These are phyloP conservation scores for Brassicogethes aeneus DNA, from an alignment of 2,888 invertebrate species.

Conservation along the genomic window DNA sequence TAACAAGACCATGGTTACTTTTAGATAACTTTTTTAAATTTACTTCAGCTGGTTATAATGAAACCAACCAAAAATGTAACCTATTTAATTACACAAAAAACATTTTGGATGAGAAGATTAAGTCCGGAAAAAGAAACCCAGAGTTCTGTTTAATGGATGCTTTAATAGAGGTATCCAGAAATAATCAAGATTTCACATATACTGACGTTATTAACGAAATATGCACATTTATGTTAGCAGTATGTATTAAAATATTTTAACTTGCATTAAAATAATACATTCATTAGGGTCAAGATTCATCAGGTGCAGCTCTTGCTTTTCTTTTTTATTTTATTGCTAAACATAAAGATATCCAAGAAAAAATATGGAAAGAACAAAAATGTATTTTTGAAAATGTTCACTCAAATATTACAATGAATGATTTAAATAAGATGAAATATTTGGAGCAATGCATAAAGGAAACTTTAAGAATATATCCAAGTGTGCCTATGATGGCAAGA, in stretches of 20 bases:
- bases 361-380: constrained; percentile 43
- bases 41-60: constrained; percentile 43
- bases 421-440: constrained; percentile 55
- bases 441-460: constrained; percentile 64
- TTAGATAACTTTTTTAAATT: constrained; percentile 46
- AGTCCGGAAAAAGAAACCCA: background rate
- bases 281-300: constrained; percentile 51
- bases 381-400: constrained; percentile 40
- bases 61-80: constrained; percentile 44
- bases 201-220: constrained; percentile 52
- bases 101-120: constrained; percentile 13
- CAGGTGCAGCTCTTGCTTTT: constrained; percentile 48
- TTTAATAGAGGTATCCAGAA: constrained; percentile 46
- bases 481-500: constrained; percentile 57
- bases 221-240: constrained; percentile 54
- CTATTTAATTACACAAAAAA: constrained; percentile 42
- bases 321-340: constrained; percentile 48
- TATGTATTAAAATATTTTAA: constrained; percentile 21
- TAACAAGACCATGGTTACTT: constrained; percentile 49
- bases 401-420: constrained; percentile 44
- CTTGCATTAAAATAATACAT: background rate
- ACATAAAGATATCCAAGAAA: constrained; percentile 44
- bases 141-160: constrained; percentile 45
- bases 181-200: constrained; percentile 42
- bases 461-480: constrained; percentile 55